Percentiles rank a stretch among this genome's conserved stretches.
phyloP scores from a whole-genome alignment of 2,113 vertebrate genomes.

The Dipodomys spectabilis region DNA sequence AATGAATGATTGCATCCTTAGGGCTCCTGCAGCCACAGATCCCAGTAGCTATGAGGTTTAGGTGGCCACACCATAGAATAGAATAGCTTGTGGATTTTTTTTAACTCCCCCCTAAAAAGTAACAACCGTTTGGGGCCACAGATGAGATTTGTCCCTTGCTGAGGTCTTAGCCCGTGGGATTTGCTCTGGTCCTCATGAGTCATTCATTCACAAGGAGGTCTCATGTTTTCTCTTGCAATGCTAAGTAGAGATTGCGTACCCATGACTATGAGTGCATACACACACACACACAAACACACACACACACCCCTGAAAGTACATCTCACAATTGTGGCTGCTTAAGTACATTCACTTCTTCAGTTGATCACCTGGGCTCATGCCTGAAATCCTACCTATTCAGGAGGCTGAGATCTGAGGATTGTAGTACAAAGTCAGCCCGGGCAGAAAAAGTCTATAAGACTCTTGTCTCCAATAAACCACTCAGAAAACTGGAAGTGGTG shows the following conservation, averaged over 20 bases:
- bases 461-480: too few relatives aligned
- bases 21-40: background rate
- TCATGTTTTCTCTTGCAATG: constrained; percentile 36
- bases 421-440: too few relatives aligned
- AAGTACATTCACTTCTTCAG: background rate
- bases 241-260: background rate
- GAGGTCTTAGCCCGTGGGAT: background rate
- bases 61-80: background rate
- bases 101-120: background rate
- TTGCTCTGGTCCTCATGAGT: constrained; percentile 47
- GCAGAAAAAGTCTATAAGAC: too few relatives aligned
- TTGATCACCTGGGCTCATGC: too few relatives aligned
- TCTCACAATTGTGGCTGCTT: background rate
- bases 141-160: constrained; percentile 2
- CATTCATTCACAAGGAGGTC: background rate
- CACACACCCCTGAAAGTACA: background rate
- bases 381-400: too few relatives aligned
- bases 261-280: background rate
- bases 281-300: too few relatives aligned
- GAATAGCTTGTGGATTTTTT: background rate
- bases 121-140: background rate
- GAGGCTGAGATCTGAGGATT: too few relatives aligned
- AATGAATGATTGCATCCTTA: background rate
- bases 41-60: background rate
- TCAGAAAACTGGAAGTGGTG: too few relatives aligned